Evolutionary conservation across 1,140 invertebrate genomes (phyloP).

Genomic region (Whitmania pigra): DNA sequence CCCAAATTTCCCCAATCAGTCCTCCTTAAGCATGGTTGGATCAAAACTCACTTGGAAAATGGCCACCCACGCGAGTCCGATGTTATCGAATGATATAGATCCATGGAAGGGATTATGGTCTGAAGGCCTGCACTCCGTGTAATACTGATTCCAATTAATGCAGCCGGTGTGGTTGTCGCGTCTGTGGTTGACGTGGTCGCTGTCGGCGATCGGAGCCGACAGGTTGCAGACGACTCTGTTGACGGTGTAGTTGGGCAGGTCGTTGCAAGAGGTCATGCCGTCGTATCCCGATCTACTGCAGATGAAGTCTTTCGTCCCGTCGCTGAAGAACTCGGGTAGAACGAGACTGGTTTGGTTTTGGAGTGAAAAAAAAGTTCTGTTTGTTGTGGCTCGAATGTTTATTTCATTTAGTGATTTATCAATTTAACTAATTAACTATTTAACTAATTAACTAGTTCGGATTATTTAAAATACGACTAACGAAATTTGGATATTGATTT

Average conservation of each 20-base stretch:
- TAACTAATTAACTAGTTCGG: no score
- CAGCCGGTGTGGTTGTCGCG: slow-evolving; percentile 49
- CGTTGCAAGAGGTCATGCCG: slow-evolving; percentile 80
- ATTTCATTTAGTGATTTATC: no score
- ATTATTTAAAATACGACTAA: no score
- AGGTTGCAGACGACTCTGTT: slow-evolving; percentile 55
- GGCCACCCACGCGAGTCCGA: slow-evolving; percentile 96
- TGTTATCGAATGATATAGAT: slow-evolving; percentile 98
- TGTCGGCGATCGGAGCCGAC: slow-evolving; percentile 31
- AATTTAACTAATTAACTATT: no score
- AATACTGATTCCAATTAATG: slow-evolving; percentile 99
- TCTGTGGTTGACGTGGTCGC: slow-evolving; percentile 29
- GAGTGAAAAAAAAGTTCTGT: neutral
- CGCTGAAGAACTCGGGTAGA: slow-evolving; percentile 29
- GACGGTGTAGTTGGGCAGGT: slow-evolving; percentile 67
- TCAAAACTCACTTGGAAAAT: slow-evolving; percentile 74
- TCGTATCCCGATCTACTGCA: slow-evolving; percentile 82
- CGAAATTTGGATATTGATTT: no score
- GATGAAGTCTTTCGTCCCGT: slow-evolving; percentile 82
- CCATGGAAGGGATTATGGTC: slow-evolving; percentile 96
- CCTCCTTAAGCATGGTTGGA: no score
- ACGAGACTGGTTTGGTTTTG: slow-evolving; percentile 29
- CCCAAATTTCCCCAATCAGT: no score
- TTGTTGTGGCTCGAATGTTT: no score
- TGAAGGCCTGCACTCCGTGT: slow-evolving; percentile 78